phyloP scores from a whole-genome alignment of 1,140 invertebrate genomes.

The Oryctes rhinoceros region DNA sequence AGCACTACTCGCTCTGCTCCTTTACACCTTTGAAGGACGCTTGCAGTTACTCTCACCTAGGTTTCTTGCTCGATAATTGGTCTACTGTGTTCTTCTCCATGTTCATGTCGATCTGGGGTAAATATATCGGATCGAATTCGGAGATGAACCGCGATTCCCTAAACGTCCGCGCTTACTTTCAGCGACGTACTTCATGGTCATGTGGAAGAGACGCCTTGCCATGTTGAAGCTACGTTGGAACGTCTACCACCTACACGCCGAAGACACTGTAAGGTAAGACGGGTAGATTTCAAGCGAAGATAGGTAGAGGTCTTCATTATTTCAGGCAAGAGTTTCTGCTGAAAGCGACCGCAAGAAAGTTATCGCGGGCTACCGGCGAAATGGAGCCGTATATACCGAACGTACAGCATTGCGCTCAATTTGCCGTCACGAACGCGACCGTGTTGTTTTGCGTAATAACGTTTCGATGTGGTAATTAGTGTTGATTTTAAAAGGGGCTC shows the following conservation, averaged over 20 bases:
- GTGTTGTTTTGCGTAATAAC: constrained; percentile 4
- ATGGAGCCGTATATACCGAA: constrained; percentile 33
- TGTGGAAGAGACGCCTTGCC: constrained; percentile 91
- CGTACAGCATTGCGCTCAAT: neutral
- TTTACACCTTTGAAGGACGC: neutral
- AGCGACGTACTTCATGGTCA: constrained; percentile 86
- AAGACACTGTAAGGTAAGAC: constrained; percentile 31
- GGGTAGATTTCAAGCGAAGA: neutral
- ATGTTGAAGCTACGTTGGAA: constrained; percentile 78
- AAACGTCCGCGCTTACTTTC: constrained; percentile 45
- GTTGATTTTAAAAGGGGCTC: neutral
- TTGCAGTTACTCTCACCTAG: constrained; percentile 72
- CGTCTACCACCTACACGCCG: neutral
- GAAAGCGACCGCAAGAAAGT: neutral
- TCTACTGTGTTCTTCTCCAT: constrained; percentile 91
- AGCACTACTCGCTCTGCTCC: constrained; percentile 9
- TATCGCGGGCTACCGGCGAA: constrained; percentile 6
- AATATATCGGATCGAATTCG: constrained; percentile 52
- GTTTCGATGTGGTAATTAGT: neutral
- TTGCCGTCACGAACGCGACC: neutral
- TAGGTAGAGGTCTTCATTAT: neutral
- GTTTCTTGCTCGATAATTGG: constrained; percentile 93
- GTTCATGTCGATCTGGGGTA: constrained; percentile 96
- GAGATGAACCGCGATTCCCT: neutral
- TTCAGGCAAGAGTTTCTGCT: constrained; percentile 12